Conservation (phyloP, 2,113 vertebrate genomes). For the Oreochromis tanganicae region DNA sequence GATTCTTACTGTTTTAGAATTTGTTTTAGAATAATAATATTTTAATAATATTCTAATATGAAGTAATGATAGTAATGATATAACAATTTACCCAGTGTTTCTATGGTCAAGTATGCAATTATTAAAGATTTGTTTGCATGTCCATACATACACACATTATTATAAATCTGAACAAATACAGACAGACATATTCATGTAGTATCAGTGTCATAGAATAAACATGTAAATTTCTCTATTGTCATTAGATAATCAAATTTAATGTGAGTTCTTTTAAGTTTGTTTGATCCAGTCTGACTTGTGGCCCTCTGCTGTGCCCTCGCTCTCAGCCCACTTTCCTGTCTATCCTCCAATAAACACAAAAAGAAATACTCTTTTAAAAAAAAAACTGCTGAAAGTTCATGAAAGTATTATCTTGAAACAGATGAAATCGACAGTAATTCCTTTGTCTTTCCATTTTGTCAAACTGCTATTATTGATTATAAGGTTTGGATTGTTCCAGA, state of each 20-base stretch:
- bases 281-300: background rate
- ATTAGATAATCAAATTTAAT: background rate
- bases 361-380: background rate
- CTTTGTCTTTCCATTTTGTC: background rate
- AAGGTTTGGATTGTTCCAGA: background rate
- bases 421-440: background rate
- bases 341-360: background rate
- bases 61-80: background rate
- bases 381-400: background rate
- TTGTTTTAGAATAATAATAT: background rate
- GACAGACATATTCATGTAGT: background rate
- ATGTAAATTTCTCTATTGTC: background rate
- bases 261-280: background rate
- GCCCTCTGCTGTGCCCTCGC: background rate
- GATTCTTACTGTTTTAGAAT: background rate
- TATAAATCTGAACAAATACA: background rate
- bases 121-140: background rate
- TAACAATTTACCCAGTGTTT: background rate
- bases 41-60: background rate
- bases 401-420: background rate
- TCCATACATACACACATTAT: background rate
- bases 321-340: background rate
- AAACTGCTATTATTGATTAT: background rate
- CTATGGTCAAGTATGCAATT: background rate
- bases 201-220: background rate